Evolutionary conservation across 2,113 vertebrate species (phyloP), one percentile per base, ranked within the genome.

Genomic region (Hymenochirus boettgeri): DNA sequence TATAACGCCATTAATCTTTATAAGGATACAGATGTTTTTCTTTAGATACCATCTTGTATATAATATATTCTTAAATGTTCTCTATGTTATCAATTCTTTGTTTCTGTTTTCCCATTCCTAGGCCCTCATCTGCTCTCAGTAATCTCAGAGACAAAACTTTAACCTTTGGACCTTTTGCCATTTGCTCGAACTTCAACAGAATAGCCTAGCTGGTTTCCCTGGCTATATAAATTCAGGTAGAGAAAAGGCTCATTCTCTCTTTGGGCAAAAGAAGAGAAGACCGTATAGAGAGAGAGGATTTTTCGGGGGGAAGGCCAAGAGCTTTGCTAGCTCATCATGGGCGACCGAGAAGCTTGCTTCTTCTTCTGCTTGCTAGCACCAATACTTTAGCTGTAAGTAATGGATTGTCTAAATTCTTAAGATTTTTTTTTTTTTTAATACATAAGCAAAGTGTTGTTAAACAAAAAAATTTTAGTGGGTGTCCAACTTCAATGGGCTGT

Each of bases 101-200:
- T 19, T 66, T 42, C 56, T 77, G 51, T 70, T n/a, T 73, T 66
- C 59, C 9, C 70, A 52, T 70, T 55, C 57, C 69, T 60, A 56
- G 70, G 62, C 54, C 55, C 53, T 63, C 60, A 54, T 5, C 61
- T 73, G 62, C 62, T 48, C n/a, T n/a, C 64, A 62, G 71, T 71
- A 80, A 75, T n/a, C 7, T 7, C 74, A 67, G 72, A 78, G 73
- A 71, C 66, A 42, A 57, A 70, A 71, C 64, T 73, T 75, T 79
- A 82, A 86, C 84, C 89, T 91, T 91, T 90, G 89, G 78, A 89
- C 85, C 79, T 88, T 81, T 86, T 83, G 88, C 77, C 88, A 84
- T 73, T 76, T 79, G 53, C 80, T n/a, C 69, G 74, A 71, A 66
- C 70, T 79, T 74, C 60, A 80, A 81, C 74, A 70, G 2, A 74